Conservation (phyloP, 1,140 invertebrate genomes). For the Caenorhabditis remanei region DNA sequence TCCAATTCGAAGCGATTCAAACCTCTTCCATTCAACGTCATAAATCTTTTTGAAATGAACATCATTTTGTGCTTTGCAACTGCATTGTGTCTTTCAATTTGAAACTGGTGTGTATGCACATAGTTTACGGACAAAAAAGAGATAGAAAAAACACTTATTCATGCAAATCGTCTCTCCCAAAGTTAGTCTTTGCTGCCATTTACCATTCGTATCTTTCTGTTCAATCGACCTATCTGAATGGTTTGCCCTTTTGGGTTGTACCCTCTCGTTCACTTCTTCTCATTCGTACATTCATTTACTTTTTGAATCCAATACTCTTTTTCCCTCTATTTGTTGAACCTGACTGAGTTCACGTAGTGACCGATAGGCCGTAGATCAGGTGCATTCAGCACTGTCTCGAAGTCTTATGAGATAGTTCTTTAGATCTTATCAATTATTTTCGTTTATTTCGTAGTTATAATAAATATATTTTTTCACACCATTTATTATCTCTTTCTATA, state of each 20-base stretch:
- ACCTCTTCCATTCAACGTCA: no score
- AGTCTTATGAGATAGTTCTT: background rate
- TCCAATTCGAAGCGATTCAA: no score
- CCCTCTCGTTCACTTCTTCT: background rate
- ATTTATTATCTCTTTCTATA: background rate
- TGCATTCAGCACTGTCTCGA: constrained; percentile 6
- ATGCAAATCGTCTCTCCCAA: constrained; percentile 11
- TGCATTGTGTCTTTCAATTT: background rate
- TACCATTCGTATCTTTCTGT: background rate
- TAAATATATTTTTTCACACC: background rate
- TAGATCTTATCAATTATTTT: constrained; percentile 1
- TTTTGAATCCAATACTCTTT: background rate
- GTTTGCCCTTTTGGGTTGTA: background rate
- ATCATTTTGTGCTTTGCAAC: background rate
- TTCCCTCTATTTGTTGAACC: background rate
- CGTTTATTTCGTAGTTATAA: background rate
- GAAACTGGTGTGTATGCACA: constrained; percentile 35
- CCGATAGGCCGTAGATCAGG: constrained; percentile 5
- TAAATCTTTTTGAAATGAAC: no score
- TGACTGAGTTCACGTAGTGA: background rate
- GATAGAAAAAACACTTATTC: constrained; percentile 18
- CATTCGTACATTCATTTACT: background rate
- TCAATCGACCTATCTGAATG: background rate
- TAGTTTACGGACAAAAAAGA: background rate
- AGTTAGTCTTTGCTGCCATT: constrained; percentile 23